phyloP scores from a whole-genome alignment of 2,888 invertebrate species.

The Phytoseiulus persimilis region DNA sequence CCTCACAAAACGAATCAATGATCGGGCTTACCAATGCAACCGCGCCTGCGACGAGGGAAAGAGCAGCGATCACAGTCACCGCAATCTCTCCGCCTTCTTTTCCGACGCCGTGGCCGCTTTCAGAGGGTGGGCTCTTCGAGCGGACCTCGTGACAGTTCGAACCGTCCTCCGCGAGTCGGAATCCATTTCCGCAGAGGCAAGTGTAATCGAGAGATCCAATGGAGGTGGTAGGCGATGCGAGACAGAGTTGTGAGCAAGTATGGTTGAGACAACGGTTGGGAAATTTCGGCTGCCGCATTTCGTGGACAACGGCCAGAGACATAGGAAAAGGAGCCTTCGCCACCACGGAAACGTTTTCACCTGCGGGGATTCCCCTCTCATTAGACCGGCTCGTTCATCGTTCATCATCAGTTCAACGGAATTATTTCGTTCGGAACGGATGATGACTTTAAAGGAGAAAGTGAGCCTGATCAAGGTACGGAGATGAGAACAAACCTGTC shows the following conservation, averaged over 20 bases:
- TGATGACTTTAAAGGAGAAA: too few relatives aligned
- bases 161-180: slow-evolving; percentile 56
- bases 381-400: background rate
- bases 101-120: background rate
- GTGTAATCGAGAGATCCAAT: slow-evolving; percentile 51
- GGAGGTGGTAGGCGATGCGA: slow-evolving; percentile 55
- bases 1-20: too few relatives aligned
- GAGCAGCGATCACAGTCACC: background rate
- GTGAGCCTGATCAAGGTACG: too few relatives aligned
- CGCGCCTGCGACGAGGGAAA: background rate
- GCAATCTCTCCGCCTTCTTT: slow-evolving; percentile 10
- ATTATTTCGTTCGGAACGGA: too few relatives aligned
- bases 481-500: slow-evolving; percentile 56
- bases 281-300: slow-evolving; percentile 44
- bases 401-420: too few relatives aligned
- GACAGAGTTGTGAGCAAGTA: slow-evolving; percentile 68
- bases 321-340: background rate
- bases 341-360: slow-evolving; percentile 11
- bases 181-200: slow-evolving; percentile 70
- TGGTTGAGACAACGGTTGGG: slow-evolving; percentile 59
- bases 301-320: background rate
- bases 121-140: background rate
- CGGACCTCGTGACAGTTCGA: slow-evolving; percentile 53
- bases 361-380: background rate
- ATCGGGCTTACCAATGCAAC: background rate